Conservation (phyloP, 92 coral and sea anemone genomes). For the Hydrozoanthus gracilis region DNA sequence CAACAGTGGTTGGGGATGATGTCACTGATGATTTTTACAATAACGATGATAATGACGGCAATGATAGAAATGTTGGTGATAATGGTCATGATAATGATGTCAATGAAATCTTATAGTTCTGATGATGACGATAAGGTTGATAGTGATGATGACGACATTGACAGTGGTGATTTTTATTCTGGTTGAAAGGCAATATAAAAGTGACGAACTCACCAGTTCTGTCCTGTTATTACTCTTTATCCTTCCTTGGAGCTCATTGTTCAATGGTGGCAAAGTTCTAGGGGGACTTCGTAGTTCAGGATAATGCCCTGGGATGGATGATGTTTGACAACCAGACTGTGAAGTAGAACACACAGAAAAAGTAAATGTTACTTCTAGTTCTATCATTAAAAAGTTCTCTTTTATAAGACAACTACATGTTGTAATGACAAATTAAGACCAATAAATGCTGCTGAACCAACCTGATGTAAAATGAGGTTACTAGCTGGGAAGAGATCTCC, state of each 20-base stretch:
- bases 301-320: slow-evolving; percentile 1
- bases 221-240: not conserved
- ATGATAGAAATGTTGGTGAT: not conserved
- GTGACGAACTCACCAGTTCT: slow-evolving; percentile 3
- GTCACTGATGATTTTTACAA: no score
- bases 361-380: not conserved
- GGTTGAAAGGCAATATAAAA: not conserved
- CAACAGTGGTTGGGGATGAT: no score
- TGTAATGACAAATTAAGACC: no score
- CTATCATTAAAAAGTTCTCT: not conserved
- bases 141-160: not conserved
- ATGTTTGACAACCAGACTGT: slow-evolving; percentile 19
- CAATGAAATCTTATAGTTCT: no score
- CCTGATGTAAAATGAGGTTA: slow-evolving; percentile 80
- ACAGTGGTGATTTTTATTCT: not conserved
- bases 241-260: slow-evolving; percentile 24
- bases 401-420: not conserved
- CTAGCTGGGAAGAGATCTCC: slow-evolving; percentile 66
- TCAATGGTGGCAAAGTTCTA: slow-evolving; percentile 34
- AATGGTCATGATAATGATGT: not conserved
- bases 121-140: not conserved
- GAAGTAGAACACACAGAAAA: not conserved
- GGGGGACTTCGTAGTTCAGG: slow-evolving; percentile 37
- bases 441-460: slow-evolving; percentile 10
- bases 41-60: not conserved